phyloP scores from a whole-genome alignment of 2,113 vertebrate species.

The Morone chrysops region DNA sequence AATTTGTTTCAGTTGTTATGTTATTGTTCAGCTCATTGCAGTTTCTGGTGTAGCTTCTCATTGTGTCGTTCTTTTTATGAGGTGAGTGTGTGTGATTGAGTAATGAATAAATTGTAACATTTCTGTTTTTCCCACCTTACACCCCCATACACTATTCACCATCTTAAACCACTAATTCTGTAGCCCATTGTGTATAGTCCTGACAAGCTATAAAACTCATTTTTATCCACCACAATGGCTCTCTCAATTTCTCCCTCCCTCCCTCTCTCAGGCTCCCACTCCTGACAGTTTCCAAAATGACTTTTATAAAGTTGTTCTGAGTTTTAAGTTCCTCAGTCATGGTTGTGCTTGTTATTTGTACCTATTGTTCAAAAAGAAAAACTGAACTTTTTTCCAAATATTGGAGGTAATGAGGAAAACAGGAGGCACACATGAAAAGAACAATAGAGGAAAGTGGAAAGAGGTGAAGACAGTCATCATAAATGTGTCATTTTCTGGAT shows the following conservation, averaged over 20 bases:
- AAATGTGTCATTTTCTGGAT: slow-evolving; percentile 42
- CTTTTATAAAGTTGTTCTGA: slow-evolving; percentile 53
- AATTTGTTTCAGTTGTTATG: slow-evolving; percentile 2
- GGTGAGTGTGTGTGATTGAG: slow-evolving; percentile 37
- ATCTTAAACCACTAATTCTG: slow-evolving; percentile 37
- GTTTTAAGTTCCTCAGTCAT: slow-evolving; percentile 24
- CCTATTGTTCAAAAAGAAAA: slow-evolving; percentile 43
- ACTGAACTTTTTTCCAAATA: not conserved
- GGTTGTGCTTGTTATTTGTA: slow-evolving; percentile 27
- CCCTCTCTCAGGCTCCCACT: slow-evolving; percentile 31
- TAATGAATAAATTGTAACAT: slow-evolving; percentile 47
- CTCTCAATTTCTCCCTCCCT: slow-evolving; percentile 27
- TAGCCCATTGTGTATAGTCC: slow-evolving; percentile 39
- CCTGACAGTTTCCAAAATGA: not conserved
- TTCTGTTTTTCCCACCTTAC: slow-evolving; percentile 39
- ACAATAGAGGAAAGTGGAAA: slow-evolving; percentile 24
- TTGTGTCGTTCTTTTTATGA: slow-evolving; percentile 18
- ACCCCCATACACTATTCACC: slow-evolving; percentile 35
- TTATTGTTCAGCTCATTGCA: slow-evolving; percentile 9
- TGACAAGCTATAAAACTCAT: slow-evolving; percentile 48
- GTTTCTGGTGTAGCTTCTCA: slow-evolving; percentile 7
- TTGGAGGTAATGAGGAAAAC: slow-evolving; percentile 15
- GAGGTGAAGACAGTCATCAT: slow-evolving; percentile 37
- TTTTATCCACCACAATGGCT: slow-evolving; percentile 50
- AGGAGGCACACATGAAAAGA: slow-evolving; percentile 19